Conservation (phyloP, 1,140 invertebrate genomes). For the Drosophila murphyi region DNA sequence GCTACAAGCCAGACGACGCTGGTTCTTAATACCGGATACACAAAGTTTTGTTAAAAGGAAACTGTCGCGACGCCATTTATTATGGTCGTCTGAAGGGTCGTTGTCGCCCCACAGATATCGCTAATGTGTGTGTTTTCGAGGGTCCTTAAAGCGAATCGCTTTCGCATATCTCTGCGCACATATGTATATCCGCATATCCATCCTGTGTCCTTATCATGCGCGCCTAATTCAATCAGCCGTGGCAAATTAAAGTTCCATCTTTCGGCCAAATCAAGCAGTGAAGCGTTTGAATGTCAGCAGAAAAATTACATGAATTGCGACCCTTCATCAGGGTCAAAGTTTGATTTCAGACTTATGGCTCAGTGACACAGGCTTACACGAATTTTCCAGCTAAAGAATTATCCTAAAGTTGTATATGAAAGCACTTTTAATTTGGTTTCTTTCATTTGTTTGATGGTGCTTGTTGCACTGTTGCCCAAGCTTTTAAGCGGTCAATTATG, state of each 20-base stretch:
- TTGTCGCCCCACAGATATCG: conserved; percentile 75
- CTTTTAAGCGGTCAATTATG: no score
- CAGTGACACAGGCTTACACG: conserved; percentile 23
- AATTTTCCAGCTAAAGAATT: background rate
- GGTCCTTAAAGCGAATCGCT: conserved; percentile 36
- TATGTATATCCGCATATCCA: conserved; percentile 22
- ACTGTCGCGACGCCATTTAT: conserved; percentile 84
- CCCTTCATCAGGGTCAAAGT: conserved; percentile 65
- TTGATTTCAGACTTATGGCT: conserved; percentile 20
- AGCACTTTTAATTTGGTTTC: no score
- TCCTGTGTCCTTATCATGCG: conserved; percentile 43
- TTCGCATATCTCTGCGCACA: conserved; percentile 9
- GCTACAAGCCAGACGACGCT: conserved; percentile 50
- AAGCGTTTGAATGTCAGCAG: conserved; percentile 59
- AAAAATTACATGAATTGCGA: conserved; percentile 51
- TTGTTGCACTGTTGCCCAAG: no score
- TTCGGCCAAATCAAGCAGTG: conserved; percentile 56
- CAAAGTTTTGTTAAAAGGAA: conserved; percentile 75
- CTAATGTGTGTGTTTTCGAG: conserved; percentile 64
- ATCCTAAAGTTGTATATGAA: no score
- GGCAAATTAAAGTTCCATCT: conserved; percentile 79
- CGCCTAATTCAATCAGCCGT: conserved; percentile 78
- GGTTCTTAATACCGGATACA: conserved; percentile 72
- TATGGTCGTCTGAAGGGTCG: conserved; percentile 77
- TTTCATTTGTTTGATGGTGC: no score